A percentile compares a stretch with the other conserved stretches of the same genome.
These are phyloP conservation scores for Apodemus agrarius DNA, from an alignment of 2,797 vertebrate species.

Conservation along the genomic window DNA sequence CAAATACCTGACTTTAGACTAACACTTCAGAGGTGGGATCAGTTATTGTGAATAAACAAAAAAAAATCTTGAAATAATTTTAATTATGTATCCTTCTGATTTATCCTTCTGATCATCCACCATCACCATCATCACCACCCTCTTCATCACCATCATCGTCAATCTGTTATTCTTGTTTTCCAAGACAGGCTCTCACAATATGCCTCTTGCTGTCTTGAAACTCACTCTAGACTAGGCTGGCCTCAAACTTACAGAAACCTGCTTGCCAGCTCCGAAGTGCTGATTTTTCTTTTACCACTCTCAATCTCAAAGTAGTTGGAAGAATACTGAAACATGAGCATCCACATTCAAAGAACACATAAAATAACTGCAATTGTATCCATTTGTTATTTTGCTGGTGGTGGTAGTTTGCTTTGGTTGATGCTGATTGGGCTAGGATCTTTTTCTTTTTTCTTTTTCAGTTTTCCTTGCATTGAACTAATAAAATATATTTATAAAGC, in stretches of 20 bases:
- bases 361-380: background rate
- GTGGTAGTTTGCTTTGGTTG: background rate
- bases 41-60: background rate
- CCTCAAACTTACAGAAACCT: background rate
- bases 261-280: no score
- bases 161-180: background rate
- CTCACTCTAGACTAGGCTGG: background rate
- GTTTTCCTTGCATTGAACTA: background rate
- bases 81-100: background rate
- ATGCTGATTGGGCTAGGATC: background rate
- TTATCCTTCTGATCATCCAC: background rate
- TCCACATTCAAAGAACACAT: background rate
- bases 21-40: background rate
- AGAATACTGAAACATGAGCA: background rate
- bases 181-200: no score
- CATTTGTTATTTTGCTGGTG: background rate
- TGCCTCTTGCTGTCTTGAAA: background rate
- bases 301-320: background rate
- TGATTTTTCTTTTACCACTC: background rate
- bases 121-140: background rate
- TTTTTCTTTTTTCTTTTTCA: background rate
- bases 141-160: background rate
- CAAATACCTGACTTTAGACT: background rate
- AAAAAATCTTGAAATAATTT: background rate
- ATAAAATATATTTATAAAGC: background rate